Evolutionary conservation across 2,888 invertebrate genomes (phyloP).

Genomic region (Parnassius glacialis): DNA sequence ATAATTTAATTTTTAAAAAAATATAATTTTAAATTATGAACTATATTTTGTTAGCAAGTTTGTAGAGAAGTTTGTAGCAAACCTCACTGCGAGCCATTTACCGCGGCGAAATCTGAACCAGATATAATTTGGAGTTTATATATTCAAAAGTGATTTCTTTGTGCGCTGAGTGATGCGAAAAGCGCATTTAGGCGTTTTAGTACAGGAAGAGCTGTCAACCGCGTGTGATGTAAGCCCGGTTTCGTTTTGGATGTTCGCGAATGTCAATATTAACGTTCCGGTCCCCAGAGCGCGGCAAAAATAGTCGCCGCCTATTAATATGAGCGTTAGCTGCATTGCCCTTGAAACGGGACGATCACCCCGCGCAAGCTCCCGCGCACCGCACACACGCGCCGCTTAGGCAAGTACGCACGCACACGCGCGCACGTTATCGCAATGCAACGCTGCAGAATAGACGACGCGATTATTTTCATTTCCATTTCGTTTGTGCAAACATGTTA

Average conservation of each 20-base stretch:
- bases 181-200: conserved; percentile 16
- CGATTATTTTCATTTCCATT: conserved; percentile 73
- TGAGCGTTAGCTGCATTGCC: conserved; percentile 77
- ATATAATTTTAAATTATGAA: too few species aligned
- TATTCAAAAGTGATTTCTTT: too few species aligned
- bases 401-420: conserved; percentile 39
- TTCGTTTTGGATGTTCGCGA: conserved; percentile 67
- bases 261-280: conserved; percentile 78
- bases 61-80: too few species aligned
- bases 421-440: conserved; percentile 60
- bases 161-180: background rate
- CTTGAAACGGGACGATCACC: conserved; percentile 80
- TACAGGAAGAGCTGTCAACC: conserved; percentile 38
- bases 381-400: conserved; percentile 35
- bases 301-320: conserved; percentile 80
- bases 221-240: conserved; percentile 51
- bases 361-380: conserved; percentile 64
- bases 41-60: too few species aligned
- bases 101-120: too few species aligned
- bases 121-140: too few species aligned
- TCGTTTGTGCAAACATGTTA: conserved; percentile 52
- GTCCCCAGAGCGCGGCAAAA: conserved; percentile 73
- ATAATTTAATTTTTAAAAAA: too few species aligned
- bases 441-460: conserved; percentile 62
- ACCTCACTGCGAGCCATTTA: too few species aligned